Evolutionary conservation across 64 coral and sea anemone species (phyloP).

Genomic region (Montipora efflorescens): DNA sequence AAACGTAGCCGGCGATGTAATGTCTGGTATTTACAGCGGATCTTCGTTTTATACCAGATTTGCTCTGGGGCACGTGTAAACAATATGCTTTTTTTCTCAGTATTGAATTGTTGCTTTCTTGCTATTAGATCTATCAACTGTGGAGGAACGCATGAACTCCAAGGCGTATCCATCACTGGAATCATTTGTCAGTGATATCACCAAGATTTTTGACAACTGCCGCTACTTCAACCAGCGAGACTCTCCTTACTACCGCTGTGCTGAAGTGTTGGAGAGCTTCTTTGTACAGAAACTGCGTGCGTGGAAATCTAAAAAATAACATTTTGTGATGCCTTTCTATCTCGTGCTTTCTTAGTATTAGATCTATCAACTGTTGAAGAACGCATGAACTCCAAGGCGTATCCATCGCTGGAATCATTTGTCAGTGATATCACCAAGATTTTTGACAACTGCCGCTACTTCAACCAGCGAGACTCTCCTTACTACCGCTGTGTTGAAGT

Average conservation of each 20-base stretch:
- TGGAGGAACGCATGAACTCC: conserved; percentile 74
- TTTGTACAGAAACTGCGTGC: conserved; percentile 95
- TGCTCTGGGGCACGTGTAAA: too few relatives aligned
- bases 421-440: conserved; percentile 87
- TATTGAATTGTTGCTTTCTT: not conserved
- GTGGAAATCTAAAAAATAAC: conserved; percentile 72
- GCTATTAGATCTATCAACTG: conserved; percentile 82
- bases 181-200: conserved; percentile 78
- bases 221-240: conserved; percentile 92
- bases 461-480: conserved; percentile 87
- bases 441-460: conserved; percentile 97
- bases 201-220: conserved; percentile 97
- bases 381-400: conserved; percentile 68
- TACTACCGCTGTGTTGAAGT: conserved; percentile 99
- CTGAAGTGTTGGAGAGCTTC: conserved; percentile 96
- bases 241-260: conserved; percentile 97
- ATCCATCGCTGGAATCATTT: conserved; percentile 80
- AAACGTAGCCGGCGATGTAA: too few relatives aligned
- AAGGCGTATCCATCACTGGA: conserved; percentile 86
- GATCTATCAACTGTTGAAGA: conserved; percentile 92
- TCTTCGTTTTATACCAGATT: too few relatives aligned
- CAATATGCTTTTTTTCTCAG: too few relatives aligned
- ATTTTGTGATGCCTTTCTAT: not conserved
- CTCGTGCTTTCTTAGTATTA: conserved; percentile 19
- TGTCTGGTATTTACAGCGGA: too few relatives aligned